Base-by-base conservation (phyloP, 2,888 invertebrate species). In the Rhogogaster chlorosoma region DNA sequence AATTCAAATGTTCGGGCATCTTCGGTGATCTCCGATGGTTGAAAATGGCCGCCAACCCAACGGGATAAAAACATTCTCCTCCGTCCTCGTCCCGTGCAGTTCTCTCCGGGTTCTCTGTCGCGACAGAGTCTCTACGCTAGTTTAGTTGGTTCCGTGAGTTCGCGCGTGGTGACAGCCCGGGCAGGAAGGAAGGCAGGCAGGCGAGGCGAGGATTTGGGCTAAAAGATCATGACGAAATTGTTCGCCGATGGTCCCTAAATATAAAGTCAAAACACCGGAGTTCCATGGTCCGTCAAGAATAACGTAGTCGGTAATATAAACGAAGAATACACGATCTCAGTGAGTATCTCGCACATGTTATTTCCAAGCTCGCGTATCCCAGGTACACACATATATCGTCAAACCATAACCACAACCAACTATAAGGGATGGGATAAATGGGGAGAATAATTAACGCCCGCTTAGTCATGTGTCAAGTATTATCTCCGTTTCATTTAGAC, bases 131-230 rank as follows among this genome's bases (percentile, higher is more conserved):
- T 32, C 1, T 61, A 32, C 67, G 12, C n/a, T 42, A 73, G 42
- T 38, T 73, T 42, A 73, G 77, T 49, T 53, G 53, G 29, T 38
- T 77, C 77, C 32, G 49, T 29, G 75, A 32, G 77, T 38, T 49
- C n/a, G 45, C 77, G 77, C 32, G 77, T 77, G 29, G 77, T 77
- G 77, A 77, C 49, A 77, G 77, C 53, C 53, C 53, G 77, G 77
- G 77, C 53, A 53, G 45, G 29, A 36, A 29, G 42, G 45, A 45
- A 36, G 45, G 32, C 38, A 77, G 53, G 77, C 77, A 77, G 77
- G 77, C 77, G 49, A 49, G 49, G 77, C 32, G 77, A 77, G 22
- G 73, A 22, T 38, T 73, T 22, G 73, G 42, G 73, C n/a, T n/a
- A 26, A 42, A 45, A 73, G 26, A 73, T 18, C 73, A 73, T 42